A percentile compares a stretch with the other conserved stretches of the same genome.
Conservation (phyloP, 2,113 vertebrate species). For the Atlantisia rogersi region DNA sequence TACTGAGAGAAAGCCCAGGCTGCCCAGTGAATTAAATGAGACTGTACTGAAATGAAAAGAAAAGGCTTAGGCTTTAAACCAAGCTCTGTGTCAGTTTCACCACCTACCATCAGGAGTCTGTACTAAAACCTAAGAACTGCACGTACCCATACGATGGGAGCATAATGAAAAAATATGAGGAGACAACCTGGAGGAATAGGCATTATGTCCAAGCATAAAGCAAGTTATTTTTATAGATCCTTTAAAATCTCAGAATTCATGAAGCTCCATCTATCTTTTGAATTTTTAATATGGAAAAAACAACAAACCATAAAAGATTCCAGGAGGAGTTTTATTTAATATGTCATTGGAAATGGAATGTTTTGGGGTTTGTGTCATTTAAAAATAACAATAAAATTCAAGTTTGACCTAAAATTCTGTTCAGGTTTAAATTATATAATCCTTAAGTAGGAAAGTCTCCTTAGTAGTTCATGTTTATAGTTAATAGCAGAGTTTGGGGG, state of each 20-base stretch:
- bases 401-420: not conserved
- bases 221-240: not conserved
- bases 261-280: not conserved
- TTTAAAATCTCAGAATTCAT: not conserved
- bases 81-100: not conserved
- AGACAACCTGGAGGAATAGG: not conserved
- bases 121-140: not conserved
- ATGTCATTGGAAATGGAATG: not conserved
- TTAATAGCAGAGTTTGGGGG: not conserved
- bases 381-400: not conserved
- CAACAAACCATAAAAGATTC: not conserved
- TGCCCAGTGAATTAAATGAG: not conserved
- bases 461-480: not conserved
- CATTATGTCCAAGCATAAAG: not conserved
- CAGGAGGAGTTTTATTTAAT: not conserved
- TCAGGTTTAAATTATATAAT: not conserved
- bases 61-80: not conserved
- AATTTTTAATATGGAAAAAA: not conserved
- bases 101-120: not conserved
- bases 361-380: not conserved
- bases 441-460: not conserved
- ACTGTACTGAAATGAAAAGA: not conserved
- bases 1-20: not conserved
- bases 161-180: not conserved
- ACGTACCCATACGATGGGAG: not conserved